Evolutionary conservation across 2,888 invertebrate genomes (phyloP).

Genomic region (Chrysolina oricalcia): DNA sequence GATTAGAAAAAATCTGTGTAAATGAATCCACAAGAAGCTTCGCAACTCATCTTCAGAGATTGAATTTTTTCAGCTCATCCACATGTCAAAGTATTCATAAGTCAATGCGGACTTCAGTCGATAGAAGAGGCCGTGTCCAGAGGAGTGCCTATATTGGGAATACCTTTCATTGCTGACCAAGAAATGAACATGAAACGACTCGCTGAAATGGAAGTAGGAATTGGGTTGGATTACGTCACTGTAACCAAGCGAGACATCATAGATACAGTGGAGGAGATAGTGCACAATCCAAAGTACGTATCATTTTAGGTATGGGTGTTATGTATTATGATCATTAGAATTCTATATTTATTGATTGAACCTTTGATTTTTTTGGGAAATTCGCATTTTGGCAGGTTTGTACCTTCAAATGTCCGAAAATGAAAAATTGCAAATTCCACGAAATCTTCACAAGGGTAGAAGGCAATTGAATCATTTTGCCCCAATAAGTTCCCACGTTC

Average conservation of each 20-base stretch:
- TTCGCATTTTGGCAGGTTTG: too few species aligned
- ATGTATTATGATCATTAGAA: too few species aligned
- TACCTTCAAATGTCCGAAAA: too few species aligned
- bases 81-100: constrained; percentile 62
- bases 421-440: too few species aligned
- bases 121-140: constrained; percentile 62
- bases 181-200: constrained; percentile 59
- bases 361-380: too few species aligned
- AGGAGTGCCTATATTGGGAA: constrained; percentile 61
- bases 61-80: constrained; percentile 58
- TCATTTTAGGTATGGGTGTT: not conserved
- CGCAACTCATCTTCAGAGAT: too few species aligned
- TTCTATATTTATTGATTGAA: too few species aligned
- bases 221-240: constrained; percentile 57
- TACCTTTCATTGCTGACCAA: constrained; percentile 65
- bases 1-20: too few species aligned
- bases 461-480: too few species aligned
- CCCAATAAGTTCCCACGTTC: too few species aligned
- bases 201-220: constrained; percentile 54
- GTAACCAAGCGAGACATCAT: constrained; percentile 59
- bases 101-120: constrained; percentile 63
- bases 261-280: constrained; percentile 57
- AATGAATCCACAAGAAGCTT: too few species aligned
- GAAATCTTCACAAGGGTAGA: too few species aligned
- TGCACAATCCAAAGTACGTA: constrained; percentile 59